Base-by-base conservation (phyloP, 2,113 vertebrate genomes). In the Cryptotis parvus region DNA sequence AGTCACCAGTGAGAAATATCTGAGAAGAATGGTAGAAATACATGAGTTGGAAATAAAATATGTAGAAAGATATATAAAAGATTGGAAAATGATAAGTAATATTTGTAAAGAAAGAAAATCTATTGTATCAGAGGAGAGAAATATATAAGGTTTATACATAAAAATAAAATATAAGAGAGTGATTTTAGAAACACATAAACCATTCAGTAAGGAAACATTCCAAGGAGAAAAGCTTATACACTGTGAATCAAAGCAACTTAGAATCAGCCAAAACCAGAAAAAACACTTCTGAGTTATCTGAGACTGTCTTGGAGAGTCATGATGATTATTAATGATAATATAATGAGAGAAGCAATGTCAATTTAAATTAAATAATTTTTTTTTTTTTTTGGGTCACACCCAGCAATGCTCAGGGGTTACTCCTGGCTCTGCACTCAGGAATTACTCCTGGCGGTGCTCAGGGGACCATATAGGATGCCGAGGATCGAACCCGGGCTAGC, bases 1-100 rank as follows among this genome's bases (percentile, higher is more conserved):
- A 80, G 14, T 63, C 79, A 81, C 27, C 39, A 66, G 39, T 72
- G 31, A 61, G 26, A 11, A 90, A 78, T 68, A 72, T 65, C 27
- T 69, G 11, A 80, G 77, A 88, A 93, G 14, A 82, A 78, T 65
- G 18, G 27, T 78, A 37, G 58, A 77, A 87, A 58, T 52, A 61
- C 0, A 6, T 66, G 70, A 74, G 2, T 70, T 45, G 26, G 45
- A 52, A 9, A 65, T 72, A 76, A 89, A 81, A 76, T 92, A 68
- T 79, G 83, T 85, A 83, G 14, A 75, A 94, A 88, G 79, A 35
- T 72, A 70, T 37, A 22, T 68, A 61, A 93, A 80, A 77, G 12
- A 15, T 33, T 45, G 37, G 9, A 72, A 70, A 84, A 65, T 73
- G 27, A 63, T 70, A 27, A 68, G 10, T 58, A 80, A 58, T 68